phyloP scores from a whole-genome alignment of 2,888 invertebrate genomes.

The Ferrisia virgata region DNA sequence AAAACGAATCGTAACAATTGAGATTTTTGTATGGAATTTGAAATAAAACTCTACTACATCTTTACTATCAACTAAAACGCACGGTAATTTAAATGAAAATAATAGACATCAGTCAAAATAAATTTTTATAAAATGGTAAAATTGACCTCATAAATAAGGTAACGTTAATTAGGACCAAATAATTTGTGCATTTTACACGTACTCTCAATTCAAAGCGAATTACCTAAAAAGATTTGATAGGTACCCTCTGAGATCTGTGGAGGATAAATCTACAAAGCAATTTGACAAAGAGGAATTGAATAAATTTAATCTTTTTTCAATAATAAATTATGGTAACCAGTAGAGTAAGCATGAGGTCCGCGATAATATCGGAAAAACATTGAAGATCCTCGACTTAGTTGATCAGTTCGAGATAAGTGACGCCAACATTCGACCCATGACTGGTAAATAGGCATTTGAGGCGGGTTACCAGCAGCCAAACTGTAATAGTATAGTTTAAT shows the following conservation, averaged over 20 bases:
- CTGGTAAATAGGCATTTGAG: conserved; percentile 76
- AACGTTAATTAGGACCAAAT: background rate
- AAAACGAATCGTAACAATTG: background rate
- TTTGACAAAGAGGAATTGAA: background rate
- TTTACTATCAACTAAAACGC: background rate
- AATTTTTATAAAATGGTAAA: background rate
- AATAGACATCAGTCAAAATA: background rate
- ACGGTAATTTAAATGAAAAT: background rate
- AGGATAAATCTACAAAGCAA: background rate
- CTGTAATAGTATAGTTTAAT: conserved; percentile 54
- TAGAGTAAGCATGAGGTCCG: conserved; percentile 33
- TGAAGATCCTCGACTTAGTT: conserved; percentile 82
- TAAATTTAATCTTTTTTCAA: conserved; percentile 23
- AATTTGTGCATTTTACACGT: background rate
- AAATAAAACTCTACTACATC: background rate
- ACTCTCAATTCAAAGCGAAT: background rate
- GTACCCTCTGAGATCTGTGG: background rate
- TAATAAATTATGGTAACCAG: conserved; percentile 41
- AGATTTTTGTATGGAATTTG: background rate
- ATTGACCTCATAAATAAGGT: background rate
- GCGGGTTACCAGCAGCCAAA: conserved; percentile 76
- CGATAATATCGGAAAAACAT: conserved; percentile 63
- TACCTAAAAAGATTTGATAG: background rate
- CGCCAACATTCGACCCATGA: conserved; percentile 82
- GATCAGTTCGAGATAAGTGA: conserved; percentile 69